phyloP scores from a whole-genome alignment of 2,797 vertebrate species.

The Falco rusticolus region DNA sequence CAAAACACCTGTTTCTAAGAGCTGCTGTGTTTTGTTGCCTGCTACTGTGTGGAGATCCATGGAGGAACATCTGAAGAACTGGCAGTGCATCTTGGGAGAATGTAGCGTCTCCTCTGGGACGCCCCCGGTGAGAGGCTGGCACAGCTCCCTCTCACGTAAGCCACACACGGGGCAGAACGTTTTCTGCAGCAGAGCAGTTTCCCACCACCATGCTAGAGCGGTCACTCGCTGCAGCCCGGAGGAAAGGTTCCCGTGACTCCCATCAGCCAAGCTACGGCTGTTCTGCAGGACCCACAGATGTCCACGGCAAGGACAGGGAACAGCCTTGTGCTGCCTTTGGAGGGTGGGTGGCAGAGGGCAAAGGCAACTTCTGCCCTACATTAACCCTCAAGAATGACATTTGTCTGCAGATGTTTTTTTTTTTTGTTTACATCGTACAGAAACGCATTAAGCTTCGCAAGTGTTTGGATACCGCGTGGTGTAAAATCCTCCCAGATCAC shows the following conservation, averaged over 20 bases:
- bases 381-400: background rate
- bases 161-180: rapidly evolving
- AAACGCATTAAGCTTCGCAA: background rate
- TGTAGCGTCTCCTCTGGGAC: background rate
- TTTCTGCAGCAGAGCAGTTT: background rate
- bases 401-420: background rate
- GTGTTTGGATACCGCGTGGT: rapidly evolving
- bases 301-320: background rate
- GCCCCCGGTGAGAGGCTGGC: background rate
- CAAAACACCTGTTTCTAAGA: background rate
- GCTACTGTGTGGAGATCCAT: background rate
- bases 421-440: background rate
- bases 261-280: rapidly evolving
- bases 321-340: background rate
- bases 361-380: background rate
- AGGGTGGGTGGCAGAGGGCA: background rate
- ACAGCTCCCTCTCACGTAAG: background rate
- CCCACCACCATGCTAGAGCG: rapidly evolving
- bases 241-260: background rate
- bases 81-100: background rate
- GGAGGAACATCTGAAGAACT: background rate
- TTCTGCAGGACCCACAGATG: background rate
- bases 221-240: background rate
- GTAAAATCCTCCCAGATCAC: background rate
- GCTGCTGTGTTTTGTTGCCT: background rate